These are phyloP conservation scores for Cryptotermes secundus DNA, from an alignment of 1,140 invertebrate genomes.

Conservation along the genomic window DNA sequence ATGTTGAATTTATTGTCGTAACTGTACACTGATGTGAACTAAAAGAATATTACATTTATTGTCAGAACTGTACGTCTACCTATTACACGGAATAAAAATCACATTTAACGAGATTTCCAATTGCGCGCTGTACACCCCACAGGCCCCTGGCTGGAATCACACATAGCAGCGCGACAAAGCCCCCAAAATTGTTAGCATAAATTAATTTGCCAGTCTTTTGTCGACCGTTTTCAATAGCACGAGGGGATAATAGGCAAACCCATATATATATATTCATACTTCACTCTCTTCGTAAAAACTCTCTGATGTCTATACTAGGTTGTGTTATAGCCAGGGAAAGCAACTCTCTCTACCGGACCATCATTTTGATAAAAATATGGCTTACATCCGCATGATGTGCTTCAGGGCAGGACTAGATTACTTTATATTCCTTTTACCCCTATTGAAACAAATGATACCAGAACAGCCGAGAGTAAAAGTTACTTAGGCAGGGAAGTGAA, in stretches of 20 bases:
- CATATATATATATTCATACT: slow-evolving; percentile 37
- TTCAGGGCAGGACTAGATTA: not conserved
- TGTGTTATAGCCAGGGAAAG: not conserved
- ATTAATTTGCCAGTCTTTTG: slow-evolving; percentile 38
- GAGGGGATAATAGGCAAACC: slow-evolving; percentile 28
- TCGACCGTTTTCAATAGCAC: slow-evolving; percentile 32
- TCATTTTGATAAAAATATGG: slow-evolving; percentile 3
- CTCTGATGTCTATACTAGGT: not conserved
- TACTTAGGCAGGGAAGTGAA: not conserved
- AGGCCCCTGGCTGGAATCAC: slow-evolving; percentile 27
- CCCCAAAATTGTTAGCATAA: slow-evolving; percentile 36
- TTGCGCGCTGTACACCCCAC: slow-evolving; percentile 23
- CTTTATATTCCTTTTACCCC: not conserved
- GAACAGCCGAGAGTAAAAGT: not conserved
- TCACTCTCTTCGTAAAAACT: slow-evolving; percentile 12
- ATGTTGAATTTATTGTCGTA: no score
- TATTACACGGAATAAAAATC: slow-evolving; percentile 30
- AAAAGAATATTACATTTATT: not conserved
- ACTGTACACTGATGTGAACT: not conserved
- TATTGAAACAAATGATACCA: not conserved
- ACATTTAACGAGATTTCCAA: slow-evolving; percentile 36
- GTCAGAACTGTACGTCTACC: not conserved
- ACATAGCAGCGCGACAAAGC: slow-evolving; percentile 24
- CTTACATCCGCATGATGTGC: not conserved
- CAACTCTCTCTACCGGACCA: not conserved